Conservation (phyloP, 2,888 invertebrate species). For the Tigriopus californicus region DNA sequence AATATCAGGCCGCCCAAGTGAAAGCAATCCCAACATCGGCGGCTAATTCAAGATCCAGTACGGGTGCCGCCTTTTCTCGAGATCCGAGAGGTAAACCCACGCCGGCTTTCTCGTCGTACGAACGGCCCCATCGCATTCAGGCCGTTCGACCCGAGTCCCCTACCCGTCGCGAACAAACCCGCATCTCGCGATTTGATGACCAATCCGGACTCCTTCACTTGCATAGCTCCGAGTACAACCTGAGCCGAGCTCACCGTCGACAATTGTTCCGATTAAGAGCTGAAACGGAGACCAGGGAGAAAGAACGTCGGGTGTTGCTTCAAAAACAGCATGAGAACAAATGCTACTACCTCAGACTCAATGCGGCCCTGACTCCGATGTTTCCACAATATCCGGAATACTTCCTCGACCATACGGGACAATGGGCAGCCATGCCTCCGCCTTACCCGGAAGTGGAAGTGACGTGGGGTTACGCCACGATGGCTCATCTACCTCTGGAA, state of each 20-base stretch:
- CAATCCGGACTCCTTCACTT: not conserved
- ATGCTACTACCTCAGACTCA: constrained; percentile 9
- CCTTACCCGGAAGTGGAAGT: not conserved
- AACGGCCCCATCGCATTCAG: no score
- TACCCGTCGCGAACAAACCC: not conserved
- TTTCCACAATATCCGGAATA: constrained; percentile 10
- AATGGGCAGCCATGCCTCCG: constrained; percentile 10
- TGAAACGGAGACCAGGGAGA: not conserved
- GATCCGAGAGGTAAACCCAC: no score
- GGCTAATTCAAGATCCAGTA: no score
- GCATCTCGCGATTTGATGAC: constrained; percentile 4
- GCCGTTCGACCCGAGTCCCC: no score
- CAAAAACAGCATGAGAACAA: constrained; percentile 2
- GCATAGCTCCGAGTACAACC: not conserved
- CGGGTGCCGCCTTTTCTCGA: no score
- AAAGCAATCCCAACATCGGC: no score
- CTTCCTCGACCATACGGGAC: constrained; percentile 10
- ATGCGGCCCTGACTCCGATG: not conserved
- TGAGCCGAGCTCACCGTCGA: not conserved
- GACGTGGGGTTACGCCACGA: not conserved
- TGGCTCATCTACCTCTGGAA: constrained; percentile 12
- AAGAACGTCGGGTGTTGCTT: not conserved
- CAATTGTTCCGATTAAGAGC: not conserved
- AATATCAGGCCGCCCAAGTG: not conserved
- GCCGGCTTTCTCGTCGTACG: no score